Evolutionary conservation across 1,140 invertebrate genomes (phyloP), one percentile per base, ranked within the genome.

Genomic region (Tyrophagus putrescentiae): DNA sequence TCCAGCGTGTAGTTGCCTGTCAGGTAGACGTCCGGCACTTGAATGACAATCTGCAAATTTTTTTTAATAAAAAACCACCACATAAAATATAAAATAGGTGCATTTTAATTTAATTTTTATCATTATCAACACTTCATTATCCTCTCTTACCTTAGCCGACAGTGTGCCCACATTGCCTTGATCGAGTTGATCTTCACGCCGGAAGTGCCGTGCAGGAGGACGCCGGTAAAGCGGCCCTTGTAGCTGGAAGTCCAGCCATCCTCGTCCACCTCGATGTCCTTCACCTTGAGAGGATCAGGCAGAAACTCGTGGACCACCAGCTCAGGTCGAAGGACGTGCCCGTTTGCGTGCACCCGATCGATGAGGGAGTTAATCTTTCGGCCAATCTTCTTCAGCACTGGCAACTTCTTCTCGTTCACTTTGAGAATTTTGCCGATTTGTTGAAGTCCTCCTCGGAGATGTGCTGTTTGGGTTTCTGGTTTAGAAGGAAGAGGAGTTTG

Each of bases 1-100:
- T 62, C 32, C 21, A 66, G 28, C 16, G 50, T 48, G 33, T 67
- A 67, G 1, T 66, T 29, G 2, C 66, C 66, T 1, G 57, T 42
- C 9, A 67, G 45, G 23, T 57, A 53, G 0, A 66, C 23, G 9
- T 53, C 25, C 7, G 65, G 65, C 7, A 66, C 31, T 16, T 18
- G 42, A 25, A 64, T 48, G 3, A 36, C 50, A 4, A 61, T 61
- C n/a, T 62, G 60, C 3, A 62, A 23, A 18, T 66, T 57, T n/a
- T n/a, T n/a, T n/a, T n/a, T n/a, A n/a, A n/a, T n/a, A n/a, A n/a
- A n/a, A n/a, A n/a, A n/a, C n/a, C n/a, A n/a, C n/a, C n/a, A n/a
- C n/a, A n/a, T n/a, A n/a, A n/a, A n/a, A n/a, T n/a, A n/a, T n/a
- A n/a, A n/a, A n/a, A n/a, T n/a, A n/a, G n/a, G n/a, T n/a, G n/a